Evolutionary conservation across 2,888 invertebrate species (phyloP), one percentile per base, ranked within the genome.

Genomic region (Drosophila bunnanda): DNA sequence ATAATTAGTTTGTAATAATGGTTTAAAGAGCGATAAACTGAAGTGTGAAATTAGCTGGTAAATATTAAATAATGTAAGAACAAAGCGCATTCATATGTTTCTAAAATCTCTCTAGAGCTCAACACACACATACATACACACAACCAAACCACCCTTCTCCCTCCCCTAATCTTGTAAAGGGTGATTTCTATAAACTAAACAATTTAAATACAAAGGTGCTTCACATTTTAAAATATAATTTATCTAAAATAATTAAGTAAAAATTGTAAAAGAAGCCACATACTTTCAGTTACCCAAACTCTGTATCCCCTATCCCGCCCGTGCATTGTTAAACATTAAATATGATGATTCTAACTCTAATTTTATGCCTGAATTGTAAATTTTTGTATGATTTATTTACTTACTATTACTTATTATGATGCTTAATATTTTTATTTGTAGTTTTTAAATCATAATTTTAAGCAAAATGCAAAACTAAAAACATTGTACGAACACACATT

Each of bases 181-280:
- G 36, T 36, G 6, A 36, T 15, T 34, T 34, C 28, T 46, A 28
- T n/a, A 46, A 28, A 25, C 9, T 8, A 52, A 28, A 34, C 39
- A 54, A 54, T 20, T 4, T 4, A 39, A 44, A 17, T 17, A n/a
- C 8, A 39, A 61, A 64, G 28, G 32, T 50, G 50, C 32, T 50
- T 50, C 50, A 50, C 22, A 43, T 41, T 44, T 22, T 36, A 39
- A 56, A 41, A n/a, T n/a, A n/a, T 25, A 9, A 43, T 43, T 43
- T 43, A 13, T 4, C 13, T 66, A 84, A 77, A 84, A 87, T 81
- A 72, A 82, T 74, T 76, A 77, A 87, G 85, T 84, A 78, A 75
- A 75, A 69, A 69, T 73, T 83, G 72, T 59, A 20, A 12, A 22
- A 36, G 5, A n/a, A 46, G n/a, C 28, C 20, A 41, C 46, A 46